Evolutionary conservation across 2,797 vertebrate species (phyloP).

Genomic region (Melanotaenia boesemani): DNA sequence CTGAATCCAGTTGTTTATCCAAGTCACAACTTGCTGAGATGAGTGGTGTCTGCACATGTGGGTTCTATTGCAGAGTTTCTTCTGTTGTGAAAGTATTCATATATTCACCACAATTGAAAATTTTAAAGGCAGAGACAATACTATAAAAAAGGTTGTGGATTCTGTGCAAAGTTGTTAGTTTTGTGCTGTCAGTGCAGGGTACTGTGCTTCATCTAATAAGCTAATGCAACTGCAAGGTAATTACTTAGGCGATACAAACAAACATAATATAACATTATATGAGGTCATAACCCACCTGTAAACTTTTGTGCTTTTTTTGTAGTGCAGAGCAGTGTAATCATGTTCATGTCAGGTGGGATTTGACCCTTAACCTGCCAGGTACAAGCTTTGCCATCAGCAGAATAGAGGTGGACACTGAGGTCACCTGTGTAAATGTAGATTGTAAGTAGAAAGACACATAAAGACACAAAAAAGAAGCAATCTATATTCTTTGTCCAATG

Average conservation of each 20-base stretch:
- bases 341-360: slow-evolving; percentile 39
- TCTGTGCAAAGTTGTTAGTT: not conserved
- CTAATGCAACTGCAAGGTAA: slow-evolving; percentile 30
- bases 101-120: not conserved
- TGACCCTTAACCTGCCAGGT: slow-evolving; percentile 47
- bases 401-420: slow-evolving; percentile 33
- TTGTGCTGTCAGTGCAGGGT: not conserved
- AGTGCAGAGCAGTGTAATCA: slow-evolving; percentile 50
- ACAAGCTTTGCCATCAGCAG: slow-evolving; percentile 31
- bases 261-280: slow-evolving; percentile 33
- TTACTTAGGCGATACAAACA: slow-evolving; percentile 29
- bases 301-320: slow-evolving; percentile 15
- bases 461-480: not conserved
- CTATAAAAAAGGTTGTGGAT: not conserved
- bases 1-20: not conserved
- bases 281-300: slow-evolving; percentile 38
- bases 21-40: not conserved
- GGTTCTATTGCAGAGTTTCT: not conserved
- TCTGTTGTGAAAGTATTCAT: too few relatives aligned
- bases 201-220: not conserved
- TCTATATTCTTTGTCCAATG: not conserved
- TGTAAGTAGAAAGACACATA: slow-evolving; percentile 6
- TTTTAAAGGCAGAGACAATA: not conserved
- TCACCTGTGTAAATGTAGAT: slow-evolving; percentile 5
- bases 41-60: not conserved